These are phyloP conservation scores for Macquaria ambigua DNA, from an alignment of 2,113 vertebrate genomes.

Conservation along the genomic window DNA sequence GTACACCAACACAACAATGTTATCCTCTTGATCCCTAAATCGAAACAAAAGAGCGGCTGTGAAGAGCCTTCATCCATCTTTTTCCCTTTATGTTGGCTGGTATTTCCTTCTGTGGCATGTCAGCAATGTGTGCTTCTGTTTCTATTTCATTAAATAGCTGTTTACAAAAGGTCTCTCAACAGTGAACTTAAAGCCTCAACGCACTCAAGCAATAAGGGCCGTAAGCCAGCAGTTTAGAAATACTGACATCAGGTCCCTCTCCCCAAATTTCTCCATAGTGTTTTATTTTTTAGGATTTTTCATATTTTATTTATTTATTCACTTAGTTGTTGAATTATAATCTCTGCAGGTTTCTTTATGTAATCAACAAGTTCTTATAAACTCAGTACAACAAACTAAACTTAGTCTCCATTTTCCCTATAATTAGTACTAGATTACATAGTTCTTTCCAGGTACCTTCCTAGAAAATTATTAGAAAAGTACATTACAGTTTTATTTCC, in stretches of 20 bases:
- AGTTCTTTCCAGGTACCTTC: neutral
- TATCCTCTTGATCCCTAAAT: neutral
- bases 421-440: neutral
- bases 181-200: neutral
- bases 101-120: constrained; percentile 44
- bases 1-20: neutral
- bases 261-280: neutral
- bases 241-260: neutral
- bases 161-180: constrained; percentile 49
- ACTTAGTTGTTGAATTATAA: neutral
- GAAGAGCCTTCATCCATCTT: constrained; percentile 17
- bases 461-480: neutral
- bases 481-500: neutral
- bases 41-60: neutral
- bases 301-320: neutral
- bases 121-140: constrained; percentile 66
- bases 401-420: neutral
- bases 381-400: neutral
- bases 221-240: neutral
- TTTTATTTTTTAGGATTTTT: neutral
- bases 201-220: neutral
- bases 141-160: constrained; percentile 68
- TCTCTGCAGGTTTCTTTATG: neutral
- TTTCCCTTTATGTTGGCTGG: constrained; percentile 14
- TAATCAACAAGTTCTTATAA: too few relatives aligned